Base-by-base conservation (phyloP, 2,888 invertebrate species). In the Dryobotodes eremita region DNA sequence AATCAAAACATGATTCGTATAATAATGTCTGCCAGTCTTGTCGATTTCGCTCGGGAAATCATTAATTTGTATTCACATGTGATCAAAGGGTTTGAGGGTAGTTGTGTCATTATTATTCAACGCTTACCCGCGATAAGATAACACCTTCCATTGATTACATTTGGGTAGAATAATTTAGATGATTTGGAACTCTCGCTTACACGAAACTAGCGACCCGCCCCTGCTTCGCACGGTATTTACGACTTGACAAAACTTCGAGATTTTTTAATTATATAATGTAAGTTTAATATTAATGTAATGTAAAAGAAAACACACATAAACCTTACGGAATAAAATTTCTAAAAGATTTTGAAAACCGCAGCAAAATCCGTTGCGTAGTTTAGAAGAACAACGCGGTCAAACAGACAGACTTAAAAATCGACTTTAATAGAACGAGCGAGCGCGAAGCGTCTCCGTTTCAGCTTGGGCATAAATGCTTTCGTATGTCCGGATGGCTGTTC, bases 11-110 rank as follows among this genome's bases (percentile, higher is more conserved):
- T 5, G 26, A 26, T 65, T n/a, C 75, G 85, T 75, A 46, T 71
- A 64, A 64, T 71, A 71, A 82, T 72, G 69, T 61, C 31, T 42
- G n/a, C 13, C 6, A 53, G 75, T 46, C 68, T 76, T 69, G 76
- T 75, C n/a, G 64, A 69, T 82, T 71, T 71, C 85, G 53, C 83
- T 31, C 20, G 73, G 75, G 83, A 85, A 83, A 77, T 83, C 75
- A 79, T 86, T 86, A 70, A 86, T 86, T 84, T 82, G 87, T 86
- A 88, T 89, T 84, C 86, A 79, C 68, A 66, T 73, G 80, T 74
- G 77, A 75, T 83, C 75, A 81, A 80, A 88, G 74, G 84, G 68
- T 55, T 77, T 48, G 48, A 11, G 73, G 73, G 70, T 72, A 75
- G 55, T 75, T 62, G 69, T 74, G 23, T 59, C 65, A 79, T 88